Conservation (phyloP, 2,113 vertebrate species). For the Toxotes jaculatrix region DNA sequence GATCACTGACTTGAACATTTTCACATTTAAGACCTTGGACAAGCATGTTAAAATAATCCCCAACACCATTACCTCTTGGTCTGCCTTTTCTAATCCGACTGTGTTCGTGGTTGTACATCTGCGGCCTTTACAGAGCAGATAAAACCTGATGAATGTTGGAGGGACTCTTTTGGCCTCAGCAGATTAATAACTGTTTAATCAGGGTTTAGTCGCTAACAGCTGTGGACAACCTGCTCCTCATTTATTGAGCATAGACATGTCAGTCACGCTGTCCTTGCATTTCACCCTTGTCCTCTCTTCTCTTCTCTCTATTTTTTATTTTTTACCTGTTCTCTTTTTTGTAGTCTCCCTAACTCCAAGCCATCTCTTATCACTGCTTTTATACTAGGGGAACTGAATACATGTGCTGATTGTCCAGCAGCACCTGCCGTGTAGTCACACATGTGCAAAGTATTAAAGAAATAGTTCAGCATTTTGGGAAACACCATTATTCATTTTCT, state of each 20-base stretch:
- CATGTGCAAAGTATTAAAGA: neutral
- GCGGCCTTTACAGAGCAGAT: slow-evolving; percentile 36
- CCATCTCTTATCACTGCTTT: neutral
- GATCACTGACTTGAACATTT: neutral
- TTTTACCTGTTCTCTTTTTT: neutral
- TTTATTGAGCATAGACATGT: slow-evolving; percentile 56
- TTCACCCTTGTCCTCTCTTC: slow-evolving; percentile 5
- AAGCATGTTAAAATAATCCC: slow-evolving; percentile 1
- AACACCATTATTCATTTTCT: neutral
- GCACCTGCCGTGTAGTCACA: neutral
- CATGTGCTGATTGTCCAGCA: neutral
- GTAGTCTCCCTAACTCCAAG: neutral
- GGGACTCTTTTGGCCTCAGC: slow-evolving; percentile 47
- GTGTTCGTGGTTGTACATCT: slow-evolving; percentile 20
- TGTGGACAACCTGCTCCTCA: slow-evolving; percentile 65
- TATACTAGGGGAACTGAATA: neutral
- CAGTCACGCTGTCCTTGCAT: slow-evolving; percentile 41
- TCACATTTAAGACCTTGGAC: slow-evolving; percentile 11
- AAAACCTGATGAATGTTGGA: slow-evolving; percentile 54
- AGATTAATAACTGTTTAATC: slow-evolving; percentile 79
- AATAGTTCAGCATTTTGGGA: neutral
- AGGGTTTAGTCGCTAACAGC: slow-evolving; percentile 68
- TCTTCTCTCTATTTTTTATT: neutral
- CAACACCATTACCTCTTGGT: neutral
- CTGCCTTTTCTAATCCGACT: neutral